These are phyloP conservation scores for Oikopleura vanhoeffeni DNA, from an alignment of 23 tunicate species.

Conservation along the genomic window DNA sequence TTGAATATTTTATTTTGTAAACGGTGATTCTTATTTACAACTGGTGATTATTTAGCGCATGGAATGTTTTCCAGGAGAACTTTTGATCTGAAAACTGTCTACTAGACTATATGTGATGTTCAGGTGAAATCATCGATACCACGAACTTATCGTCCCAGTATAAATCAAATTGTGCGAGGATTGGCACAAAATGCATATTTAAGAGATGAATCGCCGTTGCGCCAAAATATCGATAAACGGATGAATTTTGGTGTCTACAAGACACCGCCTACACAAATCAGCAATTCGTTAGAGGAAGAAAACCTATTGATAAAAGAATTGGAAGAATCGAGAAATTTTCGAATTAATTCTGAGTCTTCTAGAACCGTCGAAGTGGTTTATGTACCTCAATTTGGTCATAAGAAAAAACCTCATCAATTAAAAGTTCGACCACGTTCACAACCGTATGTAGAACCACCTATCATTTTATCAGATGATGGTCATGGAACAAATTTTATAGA, in stretches of 20 bases:
- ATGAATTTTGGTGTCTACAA: too few relatives aligned
- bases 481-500: not conserved
- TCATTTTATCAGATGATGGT: not conserved
- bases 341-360: not conserved
- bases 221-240: not conserved
- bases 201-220: not conserved
- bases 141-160: not conserved
- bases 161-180: not conserved
- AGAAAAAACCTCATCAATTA: not conserved
- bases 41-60: conserved; percentile 3
- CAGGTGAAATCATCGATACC: not conserved
- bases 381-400: too few relatives aligned
- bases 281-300: too few relatives aligned
- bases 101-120: not conserved
- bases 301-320: not conserved
- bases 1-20: too few relatives aligned
- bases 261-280: not conserved
- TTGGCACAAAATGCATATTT: not conserved
- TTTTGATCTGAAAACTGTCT: not conserved
- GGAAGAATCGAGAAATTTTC: not conserved
- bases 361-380: not conserved
- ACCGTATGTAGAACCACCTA: not conserved
- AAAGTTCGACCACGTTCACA: not conserved
- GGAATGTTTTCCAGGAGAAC: not conserved
- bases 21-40: too few relatives aligned